Percentiles rank a stretch among this genome's conserved stretches.
Evolutionary conservation across 2,113 vertebrate species (phyloP).

Genomic region (Aix galericulata): DNA sequence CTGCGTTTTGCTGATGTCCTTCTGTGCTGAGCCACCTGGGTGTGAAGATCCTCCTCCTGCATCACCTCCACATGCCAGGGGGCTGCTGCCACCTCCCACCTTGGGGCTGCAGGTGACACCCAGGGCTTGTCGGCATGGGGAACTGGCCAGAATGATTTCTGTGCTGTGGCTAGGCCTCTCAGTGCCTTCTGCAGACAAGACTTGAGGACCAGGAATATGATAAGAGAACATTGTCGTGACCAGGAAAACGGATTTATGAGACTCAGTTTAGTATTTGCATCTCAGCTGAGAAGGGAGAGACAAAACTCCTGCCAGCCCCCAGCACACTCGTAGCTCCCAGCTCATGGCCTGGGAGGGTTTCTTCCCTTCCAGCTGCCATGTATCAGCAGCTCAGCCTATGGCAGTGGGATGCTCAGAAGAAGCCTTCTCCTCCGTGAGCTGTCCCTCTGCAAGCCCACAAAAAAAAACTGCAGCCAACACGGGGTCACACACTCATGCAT

Average conservation of each 20-base stretch:
- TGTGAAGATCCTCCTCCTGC: background rate
- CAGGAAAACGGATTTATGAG: background rate
- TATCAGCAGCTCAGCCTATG: fast-evolving
- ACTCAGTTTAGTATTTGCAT: background rate
- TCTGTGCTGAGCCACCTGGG: background rate
- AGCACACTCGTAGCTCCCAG: fast-evolving
- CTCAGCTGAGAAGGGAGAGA: background rate
- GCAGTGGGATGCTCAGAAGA: background rate
- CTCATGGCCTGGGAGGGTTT: background rate
- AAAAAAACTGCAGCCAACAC: background rate
- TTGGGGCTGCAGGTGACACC: background rate
- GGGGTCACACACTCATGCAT: background rate
- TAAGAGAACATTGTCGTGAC: background rate
- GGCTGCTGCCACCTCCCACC: background rate
- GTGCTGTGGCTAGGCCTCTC: background rate
- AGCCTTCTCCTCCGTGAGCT: background rate
- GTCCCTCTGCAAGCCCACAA: background rate
- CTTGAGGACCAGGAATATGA: background rate
- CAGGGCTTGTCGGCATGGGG: background rate
- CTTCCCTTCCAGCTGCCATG: fast-evolving
- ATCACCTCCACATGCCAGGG: background rate
- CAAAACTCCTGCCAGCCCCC: background rate
- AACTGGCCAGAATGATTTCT: fast-evolving
- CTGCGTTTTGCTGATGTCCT: fast-evolving
- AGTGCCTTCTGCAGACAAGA: background rate